These are phyloP conservation scores for Fragariocoptes setiger DNA, from an alignment of 1,140 invertebrate genomes.

Conservation along the genomic window DNA sequence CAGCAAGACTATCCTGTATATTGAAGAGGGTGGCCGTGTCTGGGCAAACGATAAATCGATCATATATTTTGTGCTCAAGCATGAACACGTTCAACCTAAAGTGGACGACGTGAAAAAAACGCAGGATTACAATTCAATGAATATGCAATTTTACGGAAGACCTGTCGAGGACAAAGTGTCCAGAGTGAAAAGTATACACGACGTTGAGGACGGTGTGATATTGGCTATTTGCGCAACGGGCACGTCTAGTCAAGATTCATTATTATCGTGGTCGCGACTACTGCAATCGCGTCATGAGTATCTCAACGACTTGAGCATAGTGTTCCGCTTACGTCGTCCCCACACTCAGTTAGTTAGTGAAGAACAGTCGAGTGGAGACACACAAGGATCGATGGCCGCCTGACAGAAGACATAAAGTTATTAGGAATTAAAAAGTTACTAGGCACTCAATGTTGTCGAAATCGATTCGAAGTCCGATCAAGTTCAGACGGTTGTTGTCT, in stretches of 20 bases:
- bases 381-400: too few species aligned
- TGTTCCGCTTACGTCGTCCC: not conserved
- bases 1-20: conserved; percentile 32
- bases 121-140: conserved; percentile 28
- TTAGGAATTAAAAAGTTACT: too few species aligned
- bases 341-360: too few species aligned
- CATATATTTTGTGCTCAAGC: conserved; percentile 51
- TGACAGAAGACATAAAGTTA: too few species aligned
- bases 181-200: conserved; percentile 31
- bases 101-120: conserved; percentile 16
- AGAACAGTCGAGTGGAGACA: too few species aligned
- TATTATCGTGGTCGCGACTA: conserved; percentile 64
- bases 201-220: conserved; percentile 71
- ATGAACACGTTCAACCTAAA: conserved; percentile 21
- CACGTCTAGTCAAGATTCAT: conserved; percentile 35
- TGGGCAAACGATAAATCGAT: conserved; percentile 40
- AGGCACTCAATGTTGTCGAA: too few species aligned
- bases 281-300: conserved; percentile 17
- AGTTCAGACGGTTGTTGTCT: too few species aligned
- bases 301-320: not conserved
- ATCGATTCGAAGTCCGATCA: too few species aligned
- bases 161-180: conserved; percentile 12
- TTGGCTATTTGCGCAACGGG: conserved; percentile 56
- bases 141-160: conserved; percentile 16
- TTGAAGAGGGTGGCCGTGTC: conserved; percentile 54